These are phyloP conservation scores for Therioaphis trifolii DNA, from an alignment of 2,888 invertebrate genomes.

Conservation along the genomic window DNA sequence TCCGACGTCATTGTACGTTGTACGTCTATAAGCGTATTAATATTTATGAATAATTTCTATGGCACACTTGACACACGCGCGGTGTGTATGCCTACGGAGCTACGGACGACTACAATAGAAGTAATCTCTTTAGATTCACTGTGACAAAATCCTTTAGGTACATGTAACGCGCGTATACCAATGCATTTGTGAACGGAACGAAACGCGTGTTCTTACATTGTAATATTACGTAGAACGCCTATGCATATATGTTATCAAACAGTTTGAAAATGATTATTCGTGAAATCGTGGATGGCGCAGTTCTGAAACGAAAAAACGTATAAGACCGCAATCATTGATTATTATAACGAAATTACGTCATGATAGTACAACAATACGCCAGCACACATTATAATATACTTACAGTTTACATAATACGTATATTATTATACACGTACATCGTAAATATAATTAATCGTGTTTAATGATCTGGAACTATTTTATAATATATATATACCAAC, in stretches of 20 bases:
- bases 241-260: no score
- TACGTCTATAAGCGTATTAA: constrained; percentile 28
- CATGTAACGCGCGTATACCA: not conserved
- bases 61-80: not conserved
- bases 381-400: no score
- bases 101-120: constrained; percentile 21
- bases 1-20: constrained; percentile 17
- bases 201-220: no score
- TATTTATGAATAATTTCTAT: constrained; percentile 37
- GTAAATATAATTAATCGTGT: constrained; percentile 20
- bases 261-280: no score
- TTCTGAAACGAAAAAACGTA: no score
- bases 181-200: no score
- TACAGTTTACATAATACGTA: no score
- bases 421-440: not conserved
- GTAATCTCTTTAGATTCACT: constrained; percentile 23
- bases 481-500: not conserved
- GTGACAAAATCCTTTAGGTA: not conserved
- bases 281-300: no score
- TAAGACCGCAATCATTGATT: no score
- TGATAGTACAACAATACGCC: no score
- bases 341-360: no score
- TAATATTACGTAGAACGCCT: no score
- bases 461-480: not conserved
- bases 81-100: not conserved